Evolutionary conservation across 2,113 vertebrate species (phyloP).

Genomic region (Leptobrachium ailaonicum): DNA sequence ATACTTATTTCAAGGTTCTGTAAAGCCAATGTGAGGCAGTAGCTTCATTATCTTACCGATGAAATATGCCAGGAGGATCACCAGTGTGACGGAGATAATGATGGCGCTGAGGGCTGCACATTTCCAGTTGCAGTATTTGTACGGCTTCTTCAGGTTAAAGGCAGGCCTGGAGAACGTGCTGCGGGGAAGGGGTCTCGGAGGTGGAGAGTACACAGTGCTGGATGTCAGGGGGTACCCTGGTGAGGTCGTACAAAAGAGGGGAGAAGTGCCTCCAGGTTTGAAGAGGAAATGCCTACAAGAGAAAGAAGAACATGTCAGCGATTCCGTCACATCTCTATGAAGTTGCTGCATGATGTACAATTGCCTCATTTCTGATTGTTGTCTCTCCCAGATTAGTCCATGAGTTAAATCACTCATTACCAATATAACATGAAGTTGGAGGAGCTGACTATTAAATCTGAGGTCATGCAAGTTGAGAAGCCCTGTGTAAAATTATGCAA

Average conservation of each 20-base stretch:
- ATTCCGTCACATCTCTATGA: too few relatives aligned
- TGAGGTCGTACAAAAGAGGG: constrained; percentile 94
- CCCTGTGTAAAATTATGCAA: too few relatives aligned
- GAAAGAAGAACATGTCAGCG: constrained; percentile 50
- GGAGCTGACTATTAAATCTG: too few relatives aligned
- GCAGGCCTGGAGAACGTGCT: constrained; percentile 92
- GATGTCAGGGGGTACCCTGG: constrained; percentile 97
- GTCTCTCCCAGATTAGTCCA: too few relatives aligned
- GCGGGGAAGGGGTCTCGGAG: constrained; percentile 91
- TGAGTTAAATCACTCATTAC: too few relatives aligned
- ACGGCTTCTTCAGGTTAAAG: constrained; percentile 95
- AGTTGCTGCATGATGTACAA: too few relatives aligned
- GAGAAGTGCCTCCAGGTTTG: constrained; percentile 96
- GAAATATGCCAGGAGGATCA: constrained; percentile 94
- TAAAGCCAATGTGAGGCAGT: too few relatives aligned
- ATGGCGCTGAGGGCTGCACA: constrained; percentile 95
- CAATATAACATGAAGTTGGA: too few relatives aligned
- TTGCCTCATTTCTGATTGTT: too few relatives aligned
- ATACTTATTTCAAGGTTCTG: too few relatives aligned
- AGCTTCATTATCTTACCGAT: constrained; percentile 79
- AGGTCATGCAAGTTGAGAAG: too few relatives aligned
- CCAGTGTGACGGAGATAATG: constrained; percentile 87
- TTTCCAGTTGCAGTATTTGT: constrained; percentile 98
- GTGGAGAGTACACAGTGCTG: constrained; percentile 97
- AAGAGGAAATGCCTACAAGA: constrained; percentile 93